Evolutionary conservation across 1,140 invertebrate genomes (phyloP).

Genomic region (Spodoptera litura): DNA sequence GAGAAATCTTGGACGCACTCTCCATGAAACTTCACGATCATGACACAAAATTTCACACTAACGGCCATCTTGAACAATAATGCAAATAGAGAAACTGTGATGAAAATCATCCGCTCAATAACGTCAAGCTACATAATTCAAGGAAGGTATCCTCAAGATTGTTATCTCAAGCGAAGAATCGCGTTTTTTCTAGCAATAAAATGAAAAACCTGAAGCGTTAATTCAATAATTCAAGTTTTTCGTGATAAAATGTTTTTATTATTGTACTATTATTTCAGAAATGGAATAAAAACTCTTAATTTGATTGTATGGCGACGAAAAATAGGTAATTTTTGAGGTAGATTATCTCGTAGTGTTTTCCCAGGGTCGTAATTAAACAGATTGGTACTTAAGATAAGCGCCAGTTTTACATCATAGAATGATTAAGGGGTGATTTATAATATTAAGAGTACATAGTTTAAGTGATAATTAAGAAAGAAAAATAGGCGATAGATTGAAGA

Average conservation of each 20-base stretch:
- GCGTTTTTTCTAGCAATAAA: conserved; percentile 39
- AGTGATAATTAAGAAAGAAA: neutral
- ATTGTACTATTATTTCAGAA: neutral
- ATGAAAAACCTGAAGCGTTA: conserved; percentile 28
- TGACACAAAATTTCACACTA: conserved; percentile 6
- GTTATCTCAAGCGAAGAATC: conserved; percentile 45
- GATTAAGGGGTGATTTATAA: neutral
- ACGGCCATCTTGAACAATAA: neutral
- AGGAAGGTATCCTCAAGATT: conserved; percentile 25
- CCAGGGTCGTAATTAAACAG: neutral
- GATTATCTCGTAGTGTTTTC: neutral
- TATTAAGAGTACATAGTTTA: neutral
- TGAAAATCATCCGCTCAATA: neutral
- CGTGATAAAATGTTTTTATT: neutral
- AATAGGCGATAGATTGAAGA: neutral
- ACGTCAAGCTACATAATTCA: conserved; percentile 35
- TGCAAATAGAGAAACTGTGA: conserved; percentile 22
- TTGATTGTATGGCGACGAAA: neutral
- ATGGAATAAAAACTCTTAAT: too few species aligned
- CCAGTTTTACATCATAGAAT: neutral
- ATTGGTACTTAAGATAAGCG: neutral
- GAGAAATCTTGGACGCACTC: neutral
- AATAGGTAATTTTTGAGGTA: neutral
- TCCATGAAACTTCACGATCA: conserved; percentile 9
- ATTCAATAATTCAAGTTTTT: neutral